phyloP scores from a whole-genome alignment of 2,113 vertebrate species.

The Pelecanoides urinatrix region DNA sequence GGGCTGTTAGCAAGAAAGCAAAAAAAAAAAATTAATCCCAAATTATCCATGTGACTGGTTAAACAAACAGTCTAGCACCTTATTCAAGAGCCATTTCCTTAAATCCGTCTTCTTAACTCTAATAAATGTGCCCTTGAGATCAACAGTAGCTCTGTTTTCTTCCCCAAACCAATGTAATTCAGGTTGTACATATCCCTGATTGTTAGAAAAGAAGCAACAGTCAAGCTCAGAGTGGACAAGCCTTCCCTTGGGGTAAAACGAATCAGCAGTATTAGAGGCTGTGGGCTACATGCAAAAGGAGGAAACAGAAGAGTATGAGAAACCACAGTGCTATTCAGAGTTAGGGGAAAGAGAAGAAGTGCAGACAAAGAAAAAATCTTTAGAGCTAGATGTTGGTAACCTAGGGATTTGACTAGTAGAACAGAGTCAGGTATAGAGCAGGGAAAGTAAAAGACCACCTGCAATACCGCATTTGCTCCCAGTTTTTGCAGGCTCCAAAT shows the following conservation, averaged over 20 bases:
- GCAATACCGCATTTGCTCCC: background rate
- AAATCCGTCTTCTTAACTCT: background rate
- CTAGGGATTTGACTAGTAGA: background rate
- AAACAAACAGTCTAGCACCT: background rate
- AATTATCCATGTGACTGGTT: background rate
- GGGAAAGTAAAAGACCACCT: background rate
- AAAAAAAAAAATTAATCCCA: background rate
- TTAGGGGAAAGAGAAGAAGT: background rate
- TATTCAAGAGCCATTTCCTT: background rate
- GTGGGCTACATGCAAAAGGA: background rate
- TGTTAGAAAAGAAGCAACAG: background rate
- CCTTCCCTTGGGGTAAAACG: background rate
- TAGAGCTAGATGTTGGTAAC: background rate
- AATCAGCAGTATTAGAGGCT: background rate
- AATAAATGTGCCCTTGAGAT: background rate
- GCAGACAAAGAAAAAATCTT: background rate
- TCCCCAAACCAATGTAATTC: background rate
- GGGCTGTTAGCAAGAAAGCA: background rate
- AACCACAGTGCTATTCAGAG: background rate
- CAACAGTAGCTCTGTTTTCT: background rate
- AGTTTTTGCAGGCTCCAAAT: background rate
- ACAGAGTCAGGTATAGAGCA: background rate
- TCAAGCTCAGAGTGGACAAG: background rate
- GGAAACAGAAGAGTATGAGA: background rate
- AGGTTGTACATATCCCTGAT: background rate